Evolutionary conservation across 64 coral and sea anemone genomes (phyloP), one percentile per base, ranked within the genome.

Genomic region (Dendrophyllia cribrosa): DNA sequence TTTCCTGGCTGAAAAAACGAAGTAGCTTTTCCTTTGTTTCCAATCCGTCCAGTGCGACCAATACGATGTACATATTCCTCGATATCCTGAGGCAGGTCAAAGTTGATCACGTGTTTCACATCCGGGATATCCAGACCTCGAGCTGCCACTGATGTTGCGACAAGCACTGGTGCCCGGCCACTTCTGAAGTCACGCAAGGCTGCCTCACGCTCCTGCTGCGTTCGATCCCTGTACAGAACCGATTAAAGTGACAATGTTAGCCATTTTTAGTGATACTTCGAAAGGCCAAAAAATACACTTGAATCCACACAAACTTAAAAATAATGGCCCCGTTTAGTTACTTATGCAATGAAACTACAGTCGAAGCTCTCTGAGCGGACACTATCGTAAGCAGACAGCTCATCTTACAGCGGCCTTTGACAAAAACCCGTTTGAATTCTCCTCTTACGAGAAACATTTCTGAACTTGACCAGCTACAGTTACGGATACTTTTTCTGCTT

Each of bases 21-120:
- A n/a, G 96, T 95, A 45, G 96, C 96, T 65, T 89, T 90, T 23
- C 96, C 96, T 44, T 93, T 82, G 82, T 98, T 98, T 9, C 96
- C 93, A 77, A 98, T 98, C 62, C 96, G 89, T 6, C 96, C 96
- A 65, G 96, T 98, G 9, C 96, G 91, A n/a, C 96, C 96, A 84
- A 98, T 95, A 8, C 96, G 87, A 72, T 98, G 96, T 7, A 98
- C 96, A 77, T 98, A 98, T 26, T 98, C 96, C 24, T 98, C 96
- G 53, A 98, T 93, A 4, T 78, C 81, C 50, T 95, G 96, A 6
- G 96, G 96, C 24, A 98, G 87, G n/a, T 98, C 96, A 59, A 87
- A 98, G 61, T 98, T 98, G 59, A 98, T 92, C 19, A 98, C 96
- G 20, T 98, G 96, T 15, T 95, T 95, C 7, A 98, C 96, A 90